Percentiles rank a stretch among this genome's conserved stretches.
phyloP scores from a whole-genome alignment of 1,140 invertebrate genomes.

The Maconellicoccus hirsutus region DNA sequence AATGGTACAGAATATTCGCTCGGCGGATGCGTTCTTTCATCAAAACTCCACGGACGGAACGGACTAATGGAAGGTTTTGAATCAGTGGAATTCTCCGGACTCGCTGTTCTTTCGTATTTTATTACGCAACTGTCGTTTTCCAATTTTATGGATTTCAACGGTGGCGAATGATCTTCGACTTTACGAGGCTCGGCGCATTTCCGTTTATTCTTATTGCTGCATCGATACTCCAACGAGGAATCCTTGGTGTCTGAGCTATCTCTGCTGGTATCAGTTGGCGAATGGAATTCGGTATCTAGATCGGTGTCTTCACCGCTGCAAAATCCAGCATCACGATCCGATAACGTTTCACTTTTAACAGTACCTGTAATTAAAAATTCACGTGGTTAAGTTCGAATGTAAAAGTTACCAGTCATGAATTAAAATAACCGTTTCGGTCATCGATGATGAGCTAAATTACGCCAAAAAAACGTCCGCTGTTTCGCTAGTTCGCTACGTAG shows the following conservation, averaged over 20 bases:
- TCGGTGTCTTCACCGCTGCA: slow-evolving; percentile 5
- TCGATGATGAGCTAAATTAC: no score
- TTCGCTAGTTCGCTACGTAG: no score
- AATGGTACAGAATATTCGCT: background rate
- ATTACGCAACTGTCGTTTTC: background rate
- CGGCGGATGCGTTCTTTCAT: background rate
- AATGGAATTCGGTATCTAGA: slow-evolving; percentile 4
- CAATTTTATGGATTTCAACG: background rate
- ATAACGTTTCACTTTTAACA: slow-evolving; percentile 11
- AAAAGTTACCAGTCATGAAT: background rate
- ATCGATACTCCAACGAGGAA: background rate
- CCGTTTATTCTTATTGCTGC: background rate
- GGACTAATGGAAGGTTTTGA: background rate
- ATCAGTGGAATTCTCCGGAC: background rate
- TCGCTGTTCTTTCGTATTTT: background rate
- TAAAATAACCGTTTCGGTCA: background rate
- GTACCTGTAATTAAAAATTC: slow-evolving; percentile 3
- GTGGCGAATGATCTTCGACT: background rate
- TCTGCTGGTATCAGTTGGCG: background rate
- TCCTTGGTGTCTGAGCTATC: slow-evolving; percentile 7
- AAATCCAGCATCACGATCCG: slow-evolving; percentile 7
- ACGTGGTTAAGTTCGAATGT: background rate
- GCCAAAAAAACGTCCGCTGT: no score
- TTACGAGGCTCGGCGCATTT: slow-evolving; percentile 12
- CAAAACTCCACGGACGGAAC: background rate